Base-by-base conservation (phyloP, 2,797 vertebrate species). In the Manis javanica region DNA sequence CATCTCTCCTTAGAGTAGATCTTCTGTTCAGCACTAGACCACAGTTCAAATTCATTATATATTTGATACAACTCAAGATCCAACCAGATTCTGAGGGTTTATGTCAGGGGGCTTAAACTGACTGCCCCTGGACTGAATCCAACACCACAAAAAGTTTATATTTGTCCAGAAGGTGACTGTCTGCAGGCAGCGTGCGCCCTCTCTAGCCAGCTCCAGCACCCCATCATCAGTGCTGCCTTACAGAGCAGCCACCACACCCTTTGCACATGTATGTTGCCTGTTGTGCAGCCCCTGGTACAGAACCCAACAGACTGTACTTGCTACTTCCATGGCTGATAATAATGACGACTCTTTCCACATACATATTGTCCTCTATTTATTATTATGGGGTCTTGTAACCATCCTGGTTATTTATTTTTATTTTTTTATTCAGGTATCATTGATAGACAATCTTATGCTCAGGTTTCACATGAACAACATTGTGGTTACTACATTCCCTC, bases 231-330 rank as follows among this genome's bases (percentile, higher is more conserved):
- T 24, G 9, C 1, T 49, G 51, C 5, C 23, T 46, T 3, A 1
- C 15, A 15, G 59, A 37, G 53, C 19, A 72, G 46, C 37, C 29
- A 10, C 34, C 10, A 46, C 6, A 10, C 12, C 1, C 15, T 69
- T 57, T 51, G 46, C 37, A 26, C 16, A 42, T 24, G 11, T 34
- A 69, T 15, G 1, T 1, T 31, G 39, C 24, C 49, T n/a, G 21
- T 34, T 2, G 0, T 6, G 37, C 39, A 23, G 15, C 4, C 39
- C 16, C 24, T 49, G 18, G 42, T 0, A 1, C 2, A 14, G 63
- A 85, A 7, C 24, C 34, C 49, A 16, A 26, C 15, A 21, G 46
- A 71, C 2, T 66, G 34, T 8, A 10, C 26, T n/a, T 8, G 0
- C 23, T 31, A 37, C 42, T 26, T 77, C 34, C 75, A 34, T 34